phyloP scores from a whole-genome alignment of 2,888 invertebrate genomes.

The Anticlea derivata region DNA sequence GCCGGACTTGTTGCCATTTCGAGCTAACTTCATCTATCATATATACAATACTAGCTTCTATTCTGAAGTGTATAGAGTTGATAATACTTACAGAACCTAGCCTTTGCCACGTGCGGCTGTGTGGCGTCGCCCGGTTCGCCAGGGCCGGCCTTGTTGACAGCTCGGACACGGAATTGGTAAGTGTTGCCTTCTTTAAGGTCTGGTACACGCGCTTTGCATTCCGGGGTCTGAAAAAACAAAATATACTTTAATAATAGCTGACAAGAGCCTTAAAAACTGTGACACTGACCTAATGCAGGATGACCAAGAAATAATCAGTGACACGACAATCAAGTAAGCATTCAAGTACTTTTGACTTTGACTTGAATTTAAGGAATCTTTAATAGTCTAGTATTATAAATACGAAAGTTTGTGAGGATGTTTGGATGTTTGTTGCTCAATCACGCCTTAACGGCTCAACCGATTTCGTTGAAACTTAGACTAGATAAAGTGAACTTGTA shows the following conservation, averaged over 20 bases:
- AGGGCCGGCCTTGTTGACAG: slow-evolving; percentile 97
- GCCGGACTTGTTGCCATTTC: slow-evolving; percentile 97
- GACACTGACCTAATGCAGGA: too few species aligned
- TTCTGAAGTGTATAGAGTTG: neutral
- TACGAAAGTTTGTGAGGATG: too few species aligned
- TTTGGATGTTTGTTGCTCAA: too few species aligned
- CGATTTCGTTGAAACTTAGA: too few species aligned
- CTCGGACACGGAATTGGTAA: slow-evolving; percentile 97
- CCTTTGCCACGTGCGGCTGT: slow-evolving; percentile 93
- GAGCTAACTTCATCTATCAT: slow-evolving; percentile 78
- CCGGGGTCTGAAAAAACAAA: slow-evolving; percentile 83
- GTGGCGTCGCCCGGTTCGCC: slow-evolving; percentile 96
- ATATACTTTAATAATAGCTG: neutral
- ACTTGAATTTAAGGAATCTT: too few species aligned
- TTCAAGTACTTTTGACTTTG: too few species aligned
- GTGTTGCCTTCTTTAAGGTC: slow-evolving; percentile 95
- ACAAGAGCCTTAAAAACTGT: too few species aligned
- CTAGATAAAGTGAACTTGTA: too few species aligned
- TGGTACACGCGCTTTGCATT: slow-evolving; percentile 92
- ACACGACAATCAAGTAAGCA: too few species aligned
- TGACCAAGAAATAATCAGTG: too few species aligned
- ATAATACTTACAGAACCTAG: slow-evolving; percentile 89
- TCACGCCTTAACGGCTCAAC: too few species aligned
- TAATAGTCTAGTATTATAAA: too few species aligned
- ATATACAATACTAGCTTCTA: neutral